These are phyloP conservation scores for Mustelus asterias DNA, from an alignment of 2,113 vertebrate genomes.

Conservation along the genomic window DNA sequence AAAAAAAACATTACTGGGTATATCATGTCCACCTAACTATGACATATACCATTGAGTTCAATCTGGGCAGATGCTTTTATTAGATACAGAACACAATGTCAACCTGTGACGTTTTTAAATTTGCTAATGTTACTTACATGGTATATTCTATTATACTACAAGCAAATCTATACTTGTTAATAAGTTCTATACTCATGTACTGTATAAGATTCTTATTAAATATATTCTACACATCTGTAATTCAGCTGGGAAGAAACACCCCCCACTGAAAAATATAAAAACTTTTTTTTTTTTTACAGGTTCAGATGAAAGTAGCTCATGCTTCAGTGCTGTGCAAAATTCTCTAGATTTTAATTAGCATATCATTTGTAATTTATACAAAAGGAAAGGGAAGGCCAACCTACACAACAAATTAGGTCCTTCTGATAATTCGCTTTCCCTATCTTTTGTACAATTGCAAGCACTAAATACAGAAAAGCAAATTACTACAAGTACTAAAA, in stretches of 20 bases:
- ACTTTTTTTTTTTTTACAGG: conserved; percentile 66
- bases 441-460: conserved; percentile 63
- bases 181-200: conserved; percentile 84
- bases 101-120: conserved; percentile 69
- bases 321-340: conserved; percentile 91
- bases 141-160: conserved; percentile 79
- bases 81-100: conserved; percentile 71
- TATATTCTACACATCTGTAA: conserved; percentile 94
- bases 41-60: conserved; percentile 57
- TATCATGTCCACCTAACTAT: conserved; percentile 66
- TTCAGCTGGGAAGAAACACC: conserved; percentile 78
- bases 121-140: conserved; percentile 82
- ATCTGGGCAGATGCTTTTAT: conserved; percentile 61
- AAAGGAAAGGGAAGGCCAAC: conserved; percentile 57
- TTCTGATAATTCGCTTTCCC: conserved; percentile 53
- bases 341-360: conserved; percentile 64
- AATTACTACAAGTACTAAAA: conserved; percentile 60
- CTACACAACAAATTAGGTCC: conserved; percentile 53
- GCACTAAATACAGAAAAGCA: conserved; percentile 64
- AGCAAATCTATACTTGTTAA: conserved; percentile 79
- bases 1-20: conserved; percentile 60
- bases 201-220: conserved; percentile 97
- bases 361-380: conserved; percentile 63
- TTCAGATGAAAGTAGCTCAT: conserved; percentile 83
- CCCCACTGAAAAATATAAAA: conserved; percentile 86